These are phyloP conservation scores for Tetragonula carbonaria DNA, from an alignment of 2,888 invertebrate species.

Conservation along the genomic window DNA sequence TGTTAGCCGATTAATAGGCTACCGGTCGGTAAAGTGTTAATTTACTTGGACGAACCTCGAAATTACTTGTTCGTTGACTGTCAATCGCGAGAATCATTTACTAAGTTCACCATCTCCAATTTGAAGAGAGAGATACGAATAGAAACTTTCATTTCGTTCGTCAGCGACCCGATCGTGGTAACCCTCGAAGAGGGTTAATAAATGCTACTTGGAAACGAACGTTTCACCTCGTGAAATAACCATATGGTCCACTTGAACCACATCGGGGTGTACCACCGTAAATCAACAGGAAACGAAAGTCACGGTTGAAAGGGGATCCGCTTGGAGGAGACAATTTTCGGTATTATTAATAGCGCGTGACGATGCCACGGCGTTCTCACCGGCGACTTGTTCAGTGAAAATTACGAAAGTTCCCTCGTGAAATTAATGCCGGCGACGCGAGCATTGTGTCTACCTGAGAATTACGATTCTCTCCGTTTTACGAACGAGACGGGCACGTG, in stretches of 20 bases:
- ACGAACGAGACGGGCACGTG: background rate
- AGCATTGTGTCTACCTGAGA: conserved; percentile 45
- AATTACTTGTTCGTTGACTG: no score
- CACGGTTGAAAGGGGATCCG: no score
- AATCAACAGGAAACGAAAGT: background rate
- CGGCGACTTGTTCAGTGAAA: conserved; percentile 23
- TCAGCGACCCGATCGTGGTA: no score
- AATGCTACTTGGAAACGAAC: background rate
- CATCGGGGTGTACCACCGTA: background rate
- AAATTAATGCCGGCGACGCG: conserved; percentile 49
- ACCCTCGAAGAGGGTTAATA: no score
- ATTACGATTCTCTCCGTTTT: conserved; percentile 35
- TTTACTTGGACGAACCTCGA: no score
- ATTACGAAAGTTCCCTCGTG: conserved; percentile 54
- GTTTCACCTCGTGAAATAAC: background rate
- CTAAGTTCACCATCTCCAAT: no score
- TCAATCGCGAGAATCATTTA: no score
- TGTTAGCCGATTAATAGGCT: no score
- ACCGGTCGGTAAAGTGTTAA: no score
- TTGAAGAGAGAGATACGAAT: no score
- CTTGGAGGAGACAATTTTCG: background rate
- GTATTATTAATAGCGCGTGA: background rate
- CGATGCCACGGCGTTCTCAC: conserved; percentile 15
- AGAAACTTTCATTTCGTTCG: no score
- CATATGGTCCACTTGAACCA: background rate